A percentile compares a stretch with the other conserved stretches of the same genome.
phyloP scores from a whole-genome alignment of 2,888 invertebrate genomes.

The Polyommatus icarus region DNA sequence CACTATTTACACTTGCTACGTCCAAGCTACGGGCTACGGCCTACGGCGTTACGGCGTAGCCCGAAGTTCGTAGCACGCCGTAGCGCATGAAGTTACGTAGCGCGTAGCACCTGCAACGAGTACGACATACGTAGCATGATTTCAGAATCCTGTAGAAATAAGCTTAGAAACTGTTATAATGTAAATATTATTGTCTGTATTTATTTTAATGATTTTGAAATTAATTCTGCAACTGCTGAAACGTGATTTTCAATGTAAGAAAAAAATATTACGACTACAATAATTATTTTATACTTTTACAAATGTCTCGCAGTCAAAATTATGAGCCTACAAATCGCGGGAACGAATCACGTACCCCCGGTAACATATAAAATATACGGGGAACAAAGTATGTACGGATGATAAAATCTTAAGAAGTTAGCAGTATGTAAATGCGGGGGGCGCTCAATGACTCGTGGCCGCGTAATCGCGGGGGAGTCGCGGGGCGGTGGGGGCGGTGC shows the following conservation, averaged over 20 bases:
- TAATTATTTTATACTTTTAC: background rate
- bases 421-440: constrained; percentile 40
- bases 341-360: background rate
- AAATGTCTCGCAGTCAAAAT: background rate
- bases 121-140: background rate
- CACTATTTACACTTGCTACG: background rate
- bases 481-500: constrained; percentile 28
- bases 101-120: background rate
- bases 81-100: background rate
- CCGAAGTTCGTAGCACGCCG: background rate
- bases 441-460: constrained; percentile 38
- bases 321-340: constrained; percentile 6
- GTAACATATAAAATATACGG: constrained; percentile 21
- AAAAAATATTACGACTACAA: background rate
- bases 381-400: constrained; percentile 30
- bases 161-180: too few relatives aligned
- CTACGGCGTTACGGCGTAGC: background rate
- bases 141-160: background rate
- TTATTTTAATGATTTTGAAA: too few relatives aligned
- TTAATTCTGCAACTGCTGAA: background rate
- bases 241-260: background rate
- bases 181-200: too few relatives aligned
- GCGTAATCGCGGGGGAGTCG: constrained; percentile 37
- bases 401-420: constrained; percentile 32
- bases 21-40: background rate